Conservation (phyloP, 2,113 vertebrate genomes). For the Apeltes quadracus region DNA sequence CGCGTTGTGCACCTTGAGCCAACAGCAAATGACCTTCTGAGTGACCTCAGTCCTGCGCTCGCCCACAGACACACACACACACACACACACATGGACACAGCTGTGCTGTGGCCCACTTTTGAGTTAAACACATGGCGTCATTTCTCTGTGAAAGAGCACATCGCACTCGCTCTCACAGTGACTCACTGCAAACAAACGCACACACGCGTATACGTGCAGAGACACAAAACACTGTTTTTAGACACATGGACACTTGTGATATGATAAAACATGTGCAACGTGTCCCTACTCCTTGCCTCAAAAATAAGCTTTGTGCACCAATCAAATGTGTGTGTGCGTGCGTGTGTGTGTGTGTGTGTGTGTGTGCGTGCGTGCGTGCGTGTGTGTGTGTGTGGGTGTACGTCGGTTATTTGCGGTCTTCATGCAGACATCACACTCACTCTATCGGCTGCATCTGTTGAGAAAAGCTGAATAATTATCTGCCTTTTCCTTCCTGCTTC, state of each 20-base stretch:
- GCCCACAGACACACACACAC: background rate
- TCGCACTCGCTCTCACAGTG: conserved; percentile 2
- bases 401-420: background rate
- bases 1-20: background rate
- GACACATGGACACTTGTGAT: background rate
- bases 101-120: conserved; percentile 46
- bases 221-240: background rate
- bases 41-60: background rate
- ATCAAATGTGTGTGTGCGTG: background rate
- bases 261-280: background rate
- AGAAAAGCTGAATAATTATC: conserved; percentile 54
- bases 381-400: background rate
- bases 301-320: background rate
- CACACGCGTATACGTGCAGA: background rate
- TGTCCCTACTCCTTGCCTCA: background rate
- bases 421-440: conserved; percentile 23
- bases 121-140: conserved; percentile 32
- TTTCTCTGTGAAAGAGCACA: conserved; percentile 2
- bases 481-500: conserved; percentile 12
- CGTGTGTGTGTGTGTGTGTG: background rate
- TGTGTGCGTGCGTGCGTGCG: background rate
- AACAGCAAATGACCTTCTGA: conserved; percentile 1
- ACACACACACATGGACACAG: conserved; percentile 14
- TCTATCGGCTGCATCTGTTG: conserved; percentile 32
- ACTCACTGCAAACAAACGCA: background rate